Percentiles rank a stretch among this genome's conserved stretches.
These are phyloP conservation scores for Helobdella robusta DNA, from an alignment of 2,888 invertebrate genomes.

Conservation along the genomic window DNA sequence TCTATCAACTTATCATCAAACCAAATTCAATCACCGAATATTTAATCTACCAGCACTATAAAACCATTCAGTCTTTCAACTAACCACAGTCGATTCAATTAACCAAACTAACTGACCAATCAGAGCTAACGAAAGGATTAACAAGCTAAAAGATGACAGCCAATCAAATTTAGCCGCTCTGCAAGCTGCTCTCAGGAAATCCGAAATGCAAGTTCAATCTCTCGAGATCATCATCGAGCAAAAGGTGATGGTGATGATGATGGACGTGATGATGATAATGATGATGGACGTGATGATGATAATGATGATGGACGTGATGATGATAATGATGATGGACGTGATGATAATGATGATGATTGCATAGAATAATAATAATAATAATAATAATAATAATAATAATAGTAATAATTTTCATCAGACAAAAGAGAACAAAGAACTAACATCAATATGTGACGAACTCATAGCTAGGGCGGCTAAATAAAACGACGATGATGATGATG, in stretches of 20 bases:
- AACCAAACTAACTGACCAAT: background rate
- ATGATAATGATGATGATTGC: background rate
- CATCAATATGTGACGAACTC: constrained; percentile 84
- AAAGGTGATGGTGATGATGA: constrained; percentile 53
- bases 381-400: background rate
- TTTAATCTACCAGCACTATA: too few relatives aligned
- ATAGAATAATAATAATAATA: background rate
- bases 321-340: background rate
- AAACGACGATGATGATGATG: too few relatives aligned
- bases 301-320: background rate
- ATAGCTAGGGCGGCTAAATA: constrained; percentile 55
- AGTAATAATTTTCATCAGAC: constrained; percentile 44
- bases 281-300: background rate
- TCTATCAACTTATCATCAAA: too few relatives aligned
- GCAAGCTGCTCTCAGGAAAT: constrained; percentile 75
- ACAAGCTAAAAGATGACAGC: constrained; percentile 60
- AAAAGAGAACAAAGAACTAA: constrained; percentile 78
- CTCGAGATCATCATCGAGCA: constrained; percentile 74
- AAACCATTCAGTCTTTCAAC: background rate
- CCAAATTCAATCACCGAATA: too few relatives aligned
- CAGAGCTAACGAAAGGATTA: constrained; percentile 64
- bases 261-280: background rate
- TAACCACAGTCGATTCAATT: background rate
- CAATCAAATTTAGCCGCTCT: constrained; percentile 72
- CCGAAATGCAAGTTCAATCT: constrained; percentile 61